Percentiles rank a stretch among this genome's conserved stretches.
phyloP scores from a whole-genome alignment of 2,888 invertebrate genomes.

The Nymphalis polychloros region DNA sequence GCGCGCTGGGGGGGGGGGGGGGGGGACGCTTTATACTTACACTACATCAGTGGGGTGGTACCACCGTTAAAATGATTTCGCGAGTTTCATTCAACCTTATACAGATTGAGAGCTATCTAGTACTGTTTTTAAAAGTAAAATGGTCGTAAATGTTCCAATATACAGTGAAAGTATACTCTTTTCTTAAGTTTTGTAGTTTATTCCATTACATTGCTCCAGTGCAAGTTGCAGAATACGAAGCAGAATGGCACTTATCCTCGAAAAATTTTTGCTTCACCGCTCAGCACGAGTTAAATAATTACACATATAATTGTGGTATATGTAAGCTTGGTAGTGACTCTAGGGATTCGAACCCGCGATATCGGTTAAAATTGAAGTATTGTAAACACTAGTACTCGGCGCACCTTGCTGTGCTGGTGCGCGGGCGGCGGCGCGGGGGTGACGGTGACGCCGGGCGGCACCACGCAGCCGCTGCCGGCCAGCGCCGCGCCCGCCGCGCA shows the following conservation, averaged over 20 bases:
- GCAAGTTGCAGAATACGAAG: neutral
- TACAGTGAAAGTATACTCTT: neutral
- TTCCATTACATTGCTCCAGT: neutral
- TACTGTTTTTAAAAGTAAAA: no score
- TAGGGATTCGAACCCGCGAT: no score
- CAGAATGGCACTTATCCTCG: no score
- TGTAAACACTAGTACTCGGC: neutral
- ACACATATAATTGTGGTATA: no score
- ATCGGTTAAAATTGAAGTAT: no score
- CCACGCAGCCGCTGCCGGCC: conserved; percentile 74
- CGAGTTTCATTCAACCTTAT: no score
- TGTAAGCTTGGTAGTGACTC: no score
- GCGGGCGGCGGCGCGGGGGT: conserved; percentile 79
- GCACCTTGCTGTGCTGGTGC: conserved; percentile 71
- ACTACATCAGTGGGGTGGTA: no score
- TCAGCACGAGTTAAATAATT: no score
- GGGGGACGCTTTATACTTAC: neutral
- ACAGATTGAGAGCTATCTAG: no score
- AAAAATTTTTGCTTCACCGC: no score
- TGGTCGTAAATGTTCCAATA: neutral
- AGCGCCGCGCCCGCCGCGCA: conserved; percentile 58
- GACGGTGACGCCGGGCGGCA: conserved; percentile 78
- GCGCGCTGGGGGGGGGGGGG: conserved; percentile 31
- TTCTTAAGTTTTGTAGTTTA: neutral
- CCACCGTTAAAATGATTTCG: no score